A percentile compares a stretch with the other conserved stretches of the same genome.
These are phyloP conservation scores for Philotrypesis tridentata DNA, from an alignment of 1,140 invertebrate genomes.

Conservation along the genomic window DNA sequence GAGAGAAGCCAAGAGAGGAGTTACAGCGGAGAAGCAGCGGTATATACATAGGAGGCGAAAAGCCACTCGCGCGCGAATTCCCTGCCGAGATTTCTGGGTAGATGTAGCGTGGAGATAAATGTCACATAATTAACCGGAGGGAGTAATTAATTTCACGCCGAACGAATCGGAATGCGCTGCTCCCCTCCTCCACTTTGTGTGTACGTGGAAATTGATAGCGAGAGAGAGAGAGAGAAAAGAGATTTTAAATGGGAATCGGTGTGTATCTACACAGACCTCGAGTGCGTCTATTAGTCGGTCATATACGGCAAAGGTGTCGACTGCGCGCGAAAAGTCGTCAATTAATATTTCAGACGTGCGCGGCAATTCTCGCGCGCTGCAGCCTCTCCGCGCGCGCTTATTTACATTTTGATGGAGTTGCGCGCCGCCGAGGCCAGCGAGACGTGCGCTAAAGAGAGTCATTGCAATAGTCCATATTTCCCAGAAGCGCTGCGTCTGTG, in stretches of 20 bases:
- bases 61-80: constrained; percentile 47
- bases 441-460: not conserved
- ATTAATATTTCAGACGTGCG: not conserved
- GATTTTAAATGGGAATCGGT: constrained; percentile 16
- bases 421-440: too few species aligned
- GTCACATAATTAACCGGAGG: constrained; percentile 70
- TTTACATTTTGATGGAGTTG: not conserved
- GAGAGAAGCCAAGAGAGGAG: not conserved
- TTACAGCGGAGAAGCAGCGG: too few species aligned
- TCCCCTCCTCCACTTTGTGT: constrained; percentile 35
- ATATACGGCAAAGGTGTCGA: too few species aligned
- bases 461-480: not conserved
- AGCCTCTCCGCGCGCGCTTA: too few species aligned
- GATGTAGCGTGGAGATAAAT: constrained; percentile 69
- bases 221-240: not conserved
- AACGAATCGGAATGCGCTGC: constrained; percentile 66
- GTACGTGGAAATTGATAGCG: constrained; percentile 26
- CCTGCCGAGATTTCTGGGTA: constrained; percentile 62
- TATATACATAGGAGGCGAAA: too few species aligned
- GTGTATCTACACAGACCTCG: too few species aligned
- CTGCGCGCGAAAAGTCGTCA: too few species aligned
- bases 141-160: constrained; percentile 69
- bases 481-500: too few species aligned
- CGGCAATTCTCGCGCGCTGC: too few species aligned
- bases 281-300: too few species aligned